Percentiles rank a stretch among this genome's conserved stretches.
Conservation (phyloP, 2,797 vertebrate species). For the Rhynchotus rufescens region DNA sequence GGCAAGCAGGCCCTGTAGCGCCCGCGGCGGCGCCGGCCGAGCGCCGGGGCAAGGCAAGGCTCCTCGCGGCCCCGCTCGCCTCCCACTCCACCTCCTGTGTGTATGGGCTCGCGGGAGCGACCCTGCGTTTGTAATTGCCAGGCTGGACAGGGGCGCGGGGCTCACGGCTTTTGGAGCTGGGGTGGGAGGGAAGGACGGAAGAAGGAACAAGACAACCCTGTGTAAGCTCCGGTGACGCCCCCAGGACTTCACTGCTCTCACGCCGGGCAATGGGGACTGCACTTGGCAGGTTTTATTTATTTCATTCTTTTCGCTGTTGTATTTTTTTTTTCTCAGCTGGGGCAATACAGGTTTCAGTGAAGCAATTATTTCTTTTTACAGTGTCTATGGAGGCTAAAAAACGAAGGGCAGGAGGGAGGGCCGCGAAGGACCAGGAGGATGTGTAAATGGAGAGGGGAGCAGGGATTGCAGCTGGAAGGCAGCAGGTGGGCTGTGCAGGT, state of each 20-base stretch:
- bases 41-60: slow-evolving; percentile 42
- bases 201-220: not conserved
- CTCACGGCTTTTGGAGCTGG: not conserved
- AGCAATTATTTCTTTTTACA: not conserved
- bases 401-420: accelerated
- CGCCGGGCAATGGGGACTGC: not conserved
- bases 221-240: not conserved
- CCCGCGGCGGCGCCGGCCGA: slow-evolving; percentile 75
- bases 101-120: slow-evolving; percentile 18
- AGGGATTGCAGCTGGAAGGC: not conserved
- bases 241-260: not conserved
- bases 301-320: slow-evolving; percentile 43
- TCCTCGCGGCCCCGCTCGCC: too few species aligned
- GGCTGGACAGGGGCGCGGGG: slow-evolving; percentile 43
- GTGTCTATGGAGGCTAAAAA: not conserved
- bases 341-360: slow-evolving; percentile 32
- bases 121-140: slow-evolving; percentile 46
- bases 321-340: slow-evolving; percentile 30
- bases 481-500: not conserved
- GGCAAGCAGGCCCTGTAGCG: slow-evolving; percentile 92
- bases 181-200: not conserved
- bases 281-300: slow-evolving; percentile 29
- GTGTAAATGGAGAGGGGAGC: not conserved
- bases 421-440: not conserved
- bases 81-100: slow-evolving; percentile 9